These are phyloP conservation scores for Polymixis lichenea DNA, from an alignment of 2,888 invertebrate genomes.

Conservation along the genomic window DNA sequence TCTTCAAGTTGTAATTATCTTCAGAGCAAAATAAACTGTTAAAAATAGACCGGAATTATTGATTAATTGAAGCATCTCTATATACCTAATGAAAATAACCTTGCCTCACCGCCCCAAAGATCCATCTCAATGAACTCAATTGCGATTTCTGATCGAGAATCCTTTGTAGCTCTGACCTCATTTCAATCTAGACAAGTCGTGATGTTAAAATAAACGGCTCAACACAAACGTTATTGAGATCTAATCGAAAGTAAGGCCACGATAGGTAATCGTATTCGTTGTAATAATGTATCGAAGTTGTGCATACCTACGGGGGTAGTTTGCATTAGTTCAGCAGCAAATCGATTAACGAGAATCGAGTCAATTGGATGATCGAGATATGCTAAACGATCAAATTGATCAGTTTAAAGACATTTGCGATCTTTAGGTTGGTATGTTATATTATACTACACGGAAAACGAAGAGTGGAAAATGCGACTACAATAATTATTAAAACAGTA, in stretches of 20 bases:
- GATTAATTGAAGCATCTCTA: no score
- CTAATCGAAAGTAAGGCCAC: conserved; percentile 74
- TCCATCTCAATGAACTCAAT: conserved; percentile 29
- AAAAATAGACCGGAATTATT: no score
- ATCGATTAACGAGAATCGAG: conserved; percentile 42
- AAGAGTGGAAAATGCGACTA: background rate
- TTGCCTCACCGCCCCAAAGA: conserved; percentile 29
- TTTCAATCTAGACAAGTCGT: conserved; percentile 75
- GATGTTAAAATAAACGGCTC: conserved; percentile 81
- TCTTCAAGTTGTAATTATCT: background rate
- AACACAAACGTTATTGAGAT: conserved; percentile 72
- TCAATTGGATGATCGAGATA: conserved; percentile 1
- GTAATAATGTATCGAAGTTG: conserved; percentile 47
- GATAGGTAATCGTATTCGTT: conserved; percentile 59
- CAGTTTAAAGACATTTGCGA: background rate
- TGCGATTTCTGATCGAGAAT: conserved; percentile 61
- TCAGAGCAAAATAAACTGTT: no score
- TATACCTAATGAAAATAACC: conserved; percentile 12
- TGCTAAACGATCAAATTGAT: background rate
- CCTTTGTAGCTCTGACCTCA: conserved; percentile 76
- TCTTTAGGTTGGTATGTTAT: background rate
- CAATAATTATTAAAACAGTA: background rate
- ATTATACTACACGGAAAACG: accelerated
- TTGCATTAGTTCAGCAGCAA: conserved; percentile 32
- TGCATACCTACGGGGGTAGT: conserved; percentile 31